Conservation (phyloP, 1,140 invertebrate genomes). For the Sycophila sp. region DNA sequence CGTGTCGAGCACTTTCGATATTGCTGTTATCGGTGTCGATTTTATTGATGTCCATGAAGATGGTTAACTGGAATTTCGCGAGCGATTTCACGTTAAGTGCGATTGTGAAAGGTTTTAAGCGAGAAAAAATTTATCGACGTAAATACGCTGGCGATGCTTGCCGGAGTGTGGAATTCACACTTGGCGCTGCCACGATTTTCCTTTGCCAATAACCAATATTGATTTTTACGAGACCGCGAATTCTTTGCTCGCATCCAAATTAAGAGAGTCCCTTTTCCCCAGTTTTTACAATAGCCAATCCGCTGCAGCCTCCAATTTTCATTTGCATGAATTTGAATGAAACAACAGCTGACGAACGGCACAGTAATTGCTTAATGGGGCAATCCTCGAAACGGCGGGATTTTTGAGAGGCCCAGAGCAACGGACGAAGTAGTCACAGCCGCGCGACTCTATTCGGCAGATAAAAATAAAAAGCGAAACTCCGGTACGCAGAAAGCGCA, state of each 20-base stretch:
- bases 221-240: background rate
- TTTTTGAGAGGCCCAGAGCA: no score
- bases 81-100: constrained; percentile 2
- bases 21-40: background rate
- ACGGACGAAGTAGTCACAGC: no score
- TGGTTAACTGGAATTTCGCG: constrained; percentile 21
- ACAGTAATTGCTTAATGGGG: background rate
- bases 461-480: background rate
- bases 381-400: background rate
- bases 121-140: background rate
- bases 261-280: no score
- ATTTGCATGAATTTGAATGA: no score
- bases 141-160: no score
- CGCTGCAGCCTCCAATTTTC: no score
- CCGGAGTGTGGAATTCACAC: background rate
- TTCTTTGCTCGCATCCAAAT: background rate
- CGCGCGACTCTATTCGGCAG: no score
- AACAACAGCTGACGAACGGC: background rate
- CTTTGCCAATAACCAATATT: constrained; percentile 3
- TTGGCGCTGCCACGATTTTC: background rate
- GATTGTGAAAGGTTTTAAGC: constrained; percentile 3
- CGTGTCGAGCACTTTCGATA: no score
- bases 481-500: background rate
- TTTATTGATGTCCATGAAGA: background rate
- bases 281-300: no score